These are phyloP conservation scores for Sebastes iracundus DNA, from an alignment of 2,797 vertebrate species.

Conservation along the genomic window DNA sequence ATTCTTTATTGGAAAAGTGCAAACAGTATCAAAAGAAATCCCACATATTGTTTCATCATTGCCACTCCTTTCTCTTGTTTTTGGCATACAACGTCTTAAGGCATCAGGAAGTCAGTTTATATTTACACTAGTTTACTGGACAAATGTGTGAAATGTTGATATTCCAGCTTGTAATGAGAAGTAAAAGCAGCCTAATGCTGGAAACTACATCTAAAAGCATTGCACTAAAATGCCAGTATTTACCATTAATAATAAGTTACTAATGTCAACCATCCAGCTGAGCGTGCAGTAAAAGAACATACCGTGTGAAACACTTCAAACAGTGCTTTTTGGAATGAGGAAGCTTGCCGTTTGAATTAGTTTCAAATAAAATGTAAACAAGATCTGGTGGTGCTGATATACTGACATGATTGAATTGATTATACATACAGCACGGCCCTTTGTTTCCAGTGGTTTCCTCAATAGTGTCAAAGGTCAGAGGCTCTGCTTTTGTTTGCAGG, in stretches of 20 bases:
- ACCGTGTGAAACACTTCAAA: not conserved
- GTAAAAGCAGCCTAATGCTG: not conserved
- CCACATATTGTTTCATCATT: not conserved
- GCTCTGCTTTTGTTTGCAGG: not conserved
- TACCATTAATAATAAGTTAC: not conserved
- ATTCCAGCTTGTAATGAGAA: not conserved
- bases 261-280: not conserved
- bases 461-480: conserved; percentile 29
- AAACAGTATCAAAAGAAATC: conserved; percentile 15
- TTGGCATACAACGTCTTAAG: conserved; percentile 4
- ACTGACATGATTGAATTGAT: conserved; percentile 6
- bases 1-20: conserved; percentile 8
- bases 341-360: not conserved
- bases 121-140: not conserved
- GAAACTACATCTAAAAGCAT: not conserved
- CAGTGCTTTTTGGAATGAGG: not conserved
- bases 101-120: not conserved
- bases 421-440: not conserved
- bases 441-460: conserved; percentile 28
- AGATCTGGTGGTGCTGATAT: not conserved
- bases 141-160: not conserved
- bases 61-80: not conserved
- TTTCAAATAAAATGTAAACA: conserved; percentile 32
- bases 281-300: not conserved
- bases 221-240: conserved; percentile 2